Evolutionary conservation across 2,888 invertebrate species (phyloP), one percentile per base, ranked within the genome.

Genomic region (Lasioglossum morio): DNA sequence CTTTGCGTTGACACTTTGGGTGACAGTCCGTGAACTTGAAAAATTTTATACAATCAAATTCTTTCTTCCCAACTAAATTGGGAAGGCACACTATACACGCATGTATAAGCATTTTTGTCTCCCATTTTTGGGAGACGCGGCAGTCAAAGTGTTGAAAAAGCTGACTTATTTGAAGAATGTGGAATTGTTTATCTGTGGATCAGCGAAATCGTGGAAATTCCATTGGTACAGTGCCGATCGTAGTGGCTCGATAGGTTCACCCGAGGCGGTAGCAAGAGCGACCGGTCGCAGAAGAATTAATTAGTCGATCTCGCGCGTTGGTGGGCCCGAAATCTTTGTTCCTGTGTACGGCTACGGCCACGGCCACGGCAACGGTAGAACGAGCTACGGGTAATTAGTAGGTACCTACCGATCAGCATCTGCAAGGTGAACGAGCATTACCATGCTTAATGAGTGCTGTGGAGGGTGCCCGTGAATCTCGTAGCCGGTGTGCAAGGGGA

Each of bases 321-420:
- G 91, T 88, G 91, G 91, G 90, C 90, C 92, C 92, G 92, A 93
- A 93, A 89, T 90, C 88, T 77, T 82, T 84, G 75, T 86, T 79
- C 84, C 48, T 37, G 34, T 69, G 87, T 86, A 84, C 81, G 77
- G 83, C 77, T 74, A 70, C 77, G 70, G 43, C 37, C 37, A 69
- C 69, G 43, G 77, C 84, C 37, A 70, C 69, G 43, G 77, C 84
- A 77, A 81, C 86, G 90, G 89, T 90, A 88, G 86, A 89, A 90
- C 90, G 92, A 90, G 91, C 84, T 82, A 72, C 84, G 89, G 91
- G 93, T 94, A 94, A 94, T 94, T 94, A 94, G 94, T 94, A 94
- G 92, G 92, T 94, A 93, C 93, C 90, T 86, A 91, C 87, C 84
- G 91, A 91, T 91, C 88, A 89, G 93, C 94, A 93, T 91, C 92